phyloP scores from a whole-genome alignment of 2,797 vertebrate species.

The Sebastolobus alascanus region DNA sequence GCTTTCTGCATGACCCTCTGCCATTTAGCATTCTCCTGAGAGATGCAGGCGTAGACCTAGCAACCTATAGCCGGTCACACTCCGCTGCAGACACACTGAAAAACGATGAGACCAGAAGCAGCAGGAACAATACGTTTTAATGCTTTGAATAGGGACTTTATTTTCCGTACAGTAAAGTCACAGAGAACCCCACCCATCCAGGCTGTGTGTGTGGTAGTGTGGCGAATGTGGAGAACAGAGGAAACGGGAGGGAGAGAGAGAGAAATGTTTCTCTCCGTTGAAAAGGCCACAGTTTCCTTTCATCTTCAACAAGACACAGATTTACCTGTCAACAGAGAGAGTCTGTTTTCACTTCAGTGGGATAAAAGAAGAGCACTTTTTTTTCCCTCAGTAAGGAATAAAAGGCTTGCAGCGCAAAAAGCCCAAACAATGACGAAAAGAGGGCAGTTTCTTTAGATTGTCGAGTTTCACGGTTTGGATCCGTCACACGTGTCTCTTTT shows the following conservation, averaged over 20 bases:
- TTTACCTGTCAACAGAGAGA: constrained; percentile 63
- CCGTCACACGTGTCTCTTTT: constrained; percentile 29
- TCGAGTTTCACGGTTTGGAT: constrained; percentile 11
- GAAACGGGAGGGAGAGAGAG: constrained; percentile 25
- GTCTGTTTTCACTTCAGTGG: constrained; percentile 50
- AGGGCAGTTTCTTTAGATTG: constrained; percentile 21
- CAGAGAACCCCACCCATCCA: constrained; percentile 47
- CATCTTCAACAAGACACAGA: constrained; percentile 69
- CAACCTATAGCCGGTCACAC: constrained; percentile 45
- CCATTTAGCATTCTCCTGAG: constrained; percentile 24
- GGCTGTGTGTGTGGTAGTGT: constrained; percentile 17
- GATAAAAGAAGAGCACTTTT: constrained; percentile 48
- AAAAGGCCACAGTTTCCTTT: constrained; percentile 70
- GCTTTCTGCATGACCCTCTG: constrained; percentile 17
- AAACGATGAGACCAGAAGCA: constrained; percentile 34
- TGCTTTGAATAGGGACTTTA: constrained; percentile 42
- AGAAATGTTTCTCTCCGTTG: constrained; percentile 43
- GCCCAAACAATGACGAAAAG: constrained; percentile 31
- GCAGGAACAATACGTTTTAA: constrained; percentile 39
- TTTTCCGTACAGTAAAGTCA: constrained; percentile 43
- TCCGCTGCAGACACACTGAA: constrained; percentile 35
- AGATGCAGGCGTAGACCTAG: constrained; percentile 20
- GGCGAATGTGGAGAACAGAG: constrained; percentile 27
- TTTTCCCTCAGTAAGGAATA: constrained; percentile 26
- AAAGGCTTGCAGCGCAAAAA: constrained; percentile 39